phyloP scores from a whole-genome alignment of 2,888 invertebrate genomes.

The Pollenia angustigena region DNA sequence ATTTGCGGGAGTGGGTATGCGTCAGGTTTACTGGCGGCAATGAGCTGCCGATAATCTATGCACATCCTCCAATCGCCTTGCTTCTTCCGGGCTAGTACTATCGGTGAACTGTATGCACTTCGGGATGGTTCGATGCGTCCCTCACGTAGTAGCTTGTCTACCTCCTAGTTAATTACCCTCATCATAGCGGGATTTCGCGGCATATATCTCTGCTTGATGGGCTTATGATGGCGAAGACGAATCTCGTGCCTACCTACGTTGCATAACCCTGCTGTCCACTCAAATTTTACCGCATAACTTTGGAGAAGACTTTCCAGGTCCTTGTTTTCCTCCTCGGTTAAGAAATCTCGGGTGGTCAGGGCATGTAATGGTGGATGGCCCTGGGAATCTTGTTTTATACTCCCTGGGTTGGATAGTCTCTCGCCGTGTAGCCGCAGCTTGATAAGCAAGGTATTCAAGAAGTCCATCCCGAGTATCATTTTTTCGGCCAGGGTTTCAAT shows the following conservation, averaged over 20 bases:
- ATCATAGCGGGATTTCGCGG: slow-evolving; percentile 63
- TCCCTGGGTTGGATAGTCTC: too few species aligned
- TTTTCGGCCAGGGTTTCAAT: not conserved
- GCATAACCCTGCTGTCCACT: not conserved
- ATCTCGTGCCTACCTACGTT: slow-evolving; percentile 2
- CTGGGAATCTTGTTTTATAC: too few species aligned
- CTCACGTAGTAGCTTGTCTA: slow-evolving; percentile 35
- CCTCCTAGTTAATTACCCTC: slow-evolving; percentile 43
- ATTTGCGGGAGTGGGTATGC: slow-evolving; percentile 53
- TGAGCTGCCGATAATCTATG: slow-evolving; percentile 53
- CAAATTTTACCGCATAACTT: not conserved
- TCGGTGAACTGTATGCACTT: slow-evolving; percentile 59
- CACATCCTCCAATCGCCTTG: slow-evolving; percentile 58
- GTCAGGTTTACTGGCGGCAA: slow-evolving; percentile 31
- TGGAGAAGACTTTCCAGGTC: not conserved
- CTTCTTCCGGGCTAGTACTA: slow-evolving; percentile 57
- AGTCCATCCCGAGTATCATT: slow-evolving; percentile 17
- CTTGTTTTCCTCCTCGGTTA: not conserved
- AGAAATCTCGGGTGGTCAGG: not conserved
- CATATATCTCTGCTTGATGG: slow-evolving; percentile 59
- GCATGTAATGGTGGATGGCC: not conserved
- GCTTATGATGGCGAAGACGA: not conserved
- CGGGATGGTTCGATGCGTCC: slow-evolving; percentile 49
- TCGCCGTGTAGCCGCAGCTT: not conserved
- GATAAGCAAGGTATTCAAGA: not conserved